These are phyloP conservation scores for Oryzias curvinotus DNA, from an alignment of 2,113 vertebrate genomes.

Conservation along the genomic window DNA sequence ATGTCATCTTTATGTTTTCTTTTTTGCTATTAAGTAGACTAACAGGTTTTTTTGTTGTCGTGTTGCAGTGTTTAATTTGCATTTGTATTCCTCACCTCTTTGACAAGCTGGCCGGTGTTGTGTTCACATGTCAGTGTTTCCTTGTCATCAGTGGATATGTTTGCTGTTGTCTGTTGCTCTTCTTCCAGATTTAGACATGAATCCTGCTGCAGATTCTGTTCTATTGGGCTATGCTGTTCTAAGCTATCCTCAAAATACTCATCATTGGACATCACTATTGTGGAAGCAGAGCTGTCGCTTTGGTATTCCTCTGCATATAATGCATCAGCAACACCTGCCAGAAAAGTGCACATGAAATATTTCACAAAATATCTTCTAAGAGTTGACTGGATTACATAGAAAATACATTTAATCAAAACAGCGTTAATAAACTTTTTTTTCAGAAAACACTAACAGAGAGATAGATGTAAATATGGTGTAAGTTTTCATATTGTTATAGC, in stretches of 20 bases:
- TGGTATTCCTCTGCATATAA: slow-evolving; percentile 61
- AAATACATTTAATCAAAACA: background rate
- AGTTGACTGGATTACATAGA: background rate
- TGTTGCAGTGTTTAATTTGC: background rate
- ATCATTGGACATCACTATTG: slow-evolving; percentile 31
- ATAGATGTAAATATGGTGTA: background rate
- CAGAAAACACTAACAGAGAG: no score
- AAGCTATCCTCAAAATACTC: slow-evolving; percentile 7
- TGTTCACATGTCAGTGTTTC: slow-evolving; percentile 57
- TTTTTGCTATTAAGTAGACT: background rate
- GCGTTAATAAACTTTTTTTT: no score
- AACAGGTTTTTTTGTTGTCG: background rate
- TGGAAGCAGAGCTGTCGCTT: slow-evolving; percentile 61
- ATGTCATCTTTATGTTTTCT: background rate
- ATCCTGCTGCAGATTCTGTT: slow-evolving; percentile 57
- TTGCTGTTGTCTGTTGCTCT: slow-evolving; percentile 79
- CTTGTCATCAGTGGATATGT: slow-evolving; percentile 23
- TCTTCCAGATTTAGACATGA: slow-evolving; percentile 78
- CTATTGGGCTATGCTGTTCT: background rate
- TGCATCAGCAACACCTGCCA: slow-evolving; percentile 15
- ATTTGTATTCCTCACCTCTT: slow-evolving; percentile 80
- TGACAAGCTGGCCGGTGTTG: slow-evolving; percentile 81
- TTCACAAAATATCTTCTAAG: background rate
- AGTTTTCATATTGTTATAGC: background rate
- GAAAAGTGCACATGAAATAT: background rate